Base-by-base conservation (phyloP, 2,797 vertebrate genomes). In the Brachyrhaphis roseni region DNA sequence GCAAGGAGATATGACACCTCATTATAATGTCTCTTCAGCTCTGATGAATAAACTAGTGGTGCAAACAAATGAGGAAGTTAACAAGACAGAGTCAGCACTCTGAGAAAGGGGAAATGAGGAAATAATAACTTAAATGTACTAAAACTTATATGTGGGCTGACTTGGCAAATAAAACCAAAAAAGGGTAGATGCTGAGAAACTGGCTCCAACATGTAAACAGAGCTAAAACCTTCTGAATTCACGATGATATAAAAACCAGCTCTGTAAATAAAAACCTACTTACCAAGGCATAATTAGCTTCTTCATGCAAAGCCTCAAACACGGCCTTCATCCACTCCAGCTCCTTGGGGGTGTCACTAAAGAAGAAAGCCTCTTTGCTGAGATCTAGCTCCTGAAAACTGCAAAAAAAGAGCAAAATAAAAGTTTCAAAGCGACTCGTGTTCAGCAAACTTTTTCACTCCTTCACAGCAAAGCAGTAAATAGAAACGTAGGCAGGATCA, bases 301-400 rank as follows among this genome's bases (percentile, higher is more conserved):
- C 96, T 79, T 96, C 97, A 91, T 99, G 98, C 85, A 99, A 96
- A 76, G 95, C 95, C 16, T 97, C 96, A 1, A 94, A 95, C 78
- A 99, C 98, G 26, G 98, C 98, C 92, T 96, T 97, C 83, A 97
- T 97, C 98, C 98, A 99, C 84, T 99, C 98, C 26, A 96, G 92
- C 85, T 99, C 98, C 90, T 97, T 99, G 5, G 98, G 97, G 0
- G 98, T 98, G 90, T 99, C 98, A 76, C 96, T 97, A 94, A 99
- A 99, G 93, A 99, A 97, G 93, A 99, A 99, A 57, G 98, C 97
- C 93, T 99, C 98, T 91, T 98, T 99, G 91, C 98, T 99, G 84
- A 99, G 96, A 93, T 99, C 98, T 64, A 99, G 96, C 88, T 99
- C 98, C 95, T 99, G 98, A 91, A 99, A 99, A 78, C 98, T 99